Evolutionary conservation across 2,113 vertebrate genomes (phyloP), one percentile per base, ranked within the genome.

Genomic region (Sula dactylatra): DNA sequence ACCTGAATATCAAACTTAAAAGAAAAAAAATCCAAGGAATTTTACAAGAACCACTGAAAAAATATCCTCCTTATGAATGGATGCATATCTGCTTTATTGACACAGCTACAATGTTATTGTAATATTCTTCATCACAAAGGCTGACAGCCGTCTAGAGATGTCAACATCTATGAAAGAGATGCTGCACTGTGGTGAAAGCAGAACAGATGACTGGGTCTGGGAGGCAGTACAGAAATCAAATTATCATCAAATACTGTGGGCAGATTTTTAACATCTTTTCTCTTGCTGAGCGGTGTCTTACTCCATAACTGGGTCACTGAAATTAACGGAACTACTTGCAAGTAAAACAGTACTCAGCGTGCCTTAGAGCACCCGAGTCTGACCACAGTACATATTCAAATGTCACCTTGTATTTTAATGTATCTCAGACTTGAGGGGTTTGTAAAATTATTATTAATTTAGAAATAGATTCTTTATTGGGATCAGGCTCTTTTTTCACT

Each of bases 341-440:
- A 94, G 86, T 93, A 89, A 95, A 93, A 92, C 61, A 92, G 76
- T 82, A 72, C 36, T 92, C 88, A 69, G 4, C 1, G 19, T 92
- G 95, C 94, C 95, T 91, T 91, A 92, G 56, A 94, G 92, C 91
- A 92, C 27, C 85, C 31, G 66, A 88, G 52, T 74, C 80, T 95
- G 86, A 94, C 93, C 87, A 93, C 36, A 91, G 86, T 36, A 95
- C 40, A 34, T 82, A 92, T 69, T 92, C 92, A 96, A 97, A 96
- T 91, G 95, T 97, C 95, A 97, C 92, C 88, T 97, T 91, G 66
- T 65, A 92, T 95, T 94, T 95, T 92, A 95, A 94, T 91, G 81
- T 45, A 86, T 82, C 52, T 91, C 83, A 92, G 88, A 88, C 86
- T 85, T 91, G 42, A 91, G 58, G 54, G 87, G 3, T 3, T 77